Conservation (phyloP, 2,113 vertebrate species). For the Furnarius figulus region DNA sequence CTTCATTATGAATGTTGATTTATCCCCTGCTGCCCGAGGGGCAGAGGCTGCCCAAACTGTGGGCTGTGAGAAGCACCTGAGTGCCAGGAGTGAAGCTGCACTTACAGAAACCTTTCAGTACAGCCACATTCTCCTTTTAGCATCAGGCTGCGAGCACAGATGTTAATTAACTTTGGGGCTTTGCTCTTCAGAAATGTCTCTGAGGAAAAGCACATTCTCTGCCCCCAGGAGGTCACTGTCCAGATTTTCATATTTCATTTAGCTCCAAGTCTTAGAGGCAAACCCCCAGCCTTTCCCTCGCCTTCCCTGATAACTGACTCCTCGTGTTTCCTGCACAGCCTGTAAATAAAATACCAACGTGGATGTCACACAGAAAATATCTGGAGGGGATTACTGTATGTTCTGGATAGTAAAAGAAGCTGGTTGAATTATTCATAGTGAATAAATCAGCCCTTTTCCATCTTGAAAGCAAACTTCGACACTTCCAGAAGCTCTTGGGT, state of each 20-base stretch:
- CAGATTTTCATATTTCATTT: constrained; percentile 28
- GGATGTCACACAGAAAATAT: constrained; percentile 43
- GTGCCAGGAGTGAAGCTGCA: background rate
- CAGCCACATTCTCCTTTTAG: constrained; percentile 3
- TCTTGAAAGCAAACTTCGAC: constrained; percentile 17
- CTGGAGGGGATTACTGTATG: constrained; percentile 49
- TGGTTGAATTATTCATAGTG: constrained; percentile 39
- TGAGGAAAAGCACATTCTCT: constrained; percentile 1
- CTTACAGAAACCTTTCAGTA: background rate
- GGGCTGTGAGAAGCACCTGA: background rate
- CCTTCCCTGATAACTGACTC: constrained; percentile 7
- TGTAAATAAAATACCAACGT: constrained; percentile 49
- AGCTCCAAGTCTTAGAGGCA: constrained; percentile 6
- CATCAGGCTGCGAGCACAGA: background rate
- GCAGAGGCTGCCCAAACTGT: background rate
- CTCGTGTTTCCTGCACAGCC: background rate
- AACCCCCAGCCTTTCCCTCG: background rate
- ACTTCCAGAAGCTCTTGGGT: background rate
- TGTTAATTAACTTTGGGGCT: constrained; percentile 57
- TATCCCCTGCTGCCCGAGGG: background rate
- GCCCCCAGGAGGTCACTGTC: background rate
- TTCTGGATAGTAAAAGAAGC: constrained; percentile 45
- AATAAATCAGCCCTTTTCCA: background rate
- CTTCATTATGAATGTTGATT: background rate
- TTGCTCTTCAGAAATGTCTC: constrained; percentile 42